These are phyloP conservation scores for Drosophila rufa DNA, from an alignment of 1,140 invertebrate species.

Conservation along the genomic window DNA sequence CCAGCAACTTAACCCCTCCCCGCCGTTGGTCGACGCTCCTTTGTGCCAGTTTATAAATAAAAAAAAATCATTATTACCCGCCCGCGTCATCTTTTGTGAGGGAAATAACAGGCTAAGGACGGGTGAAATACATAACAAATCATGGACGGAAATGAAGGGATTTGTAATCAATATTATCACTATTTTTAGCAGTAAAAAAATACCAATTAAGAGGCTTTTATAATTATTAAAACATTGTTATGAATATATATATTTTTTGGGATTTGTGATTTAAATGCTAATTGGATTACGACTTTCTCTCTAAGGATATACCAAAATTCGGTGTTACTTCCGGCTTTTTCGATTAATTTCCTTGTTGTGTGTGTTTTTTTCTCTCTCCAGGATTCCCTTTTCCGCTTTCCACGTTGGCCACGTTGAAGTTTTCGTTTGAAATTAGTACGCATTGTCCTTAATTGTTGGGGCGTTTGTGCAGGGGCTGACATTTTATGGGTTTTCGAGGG, in stretches of 20 bases:
- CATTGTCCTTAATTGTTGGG: conserved; percentile 79
- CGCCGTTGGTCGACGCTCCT: background rate
- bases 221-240: too few species aligned
- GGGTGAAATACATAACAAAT: background rate
- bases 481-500: conserved; percentile 33
- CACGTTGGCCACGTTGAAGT: conserved; percentile 45
- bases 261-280: too few species aligned
- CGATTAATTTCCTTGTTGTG: conserved; percentile 11
- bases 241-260: too few species aligned
- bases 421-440: conserved; percentile 80
- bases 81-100: background rate
- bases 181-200: too few species aligned
- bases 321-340: background rate
- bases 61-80: conserved; percentile 72
- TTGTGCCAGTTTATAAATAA: conserved; percentile 73
- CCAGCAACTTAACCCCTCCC: background rate
- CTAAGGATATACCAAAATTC: background rate
- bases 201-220: too few species aligned
- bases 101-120: background rate
- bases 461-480: conserved; percentile 45
- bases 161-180: too few species aligned
- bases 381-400: conserved; percentile 23
- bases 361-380: conserved; percentile 4
- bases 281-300: too few species aligned
- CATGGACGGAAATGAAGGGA: too few species aligned